Evolutionary conservation across 1,140 invertebrate genomes (phyloP).

Genomic region (Metopolophium dirhodum): DNA sequence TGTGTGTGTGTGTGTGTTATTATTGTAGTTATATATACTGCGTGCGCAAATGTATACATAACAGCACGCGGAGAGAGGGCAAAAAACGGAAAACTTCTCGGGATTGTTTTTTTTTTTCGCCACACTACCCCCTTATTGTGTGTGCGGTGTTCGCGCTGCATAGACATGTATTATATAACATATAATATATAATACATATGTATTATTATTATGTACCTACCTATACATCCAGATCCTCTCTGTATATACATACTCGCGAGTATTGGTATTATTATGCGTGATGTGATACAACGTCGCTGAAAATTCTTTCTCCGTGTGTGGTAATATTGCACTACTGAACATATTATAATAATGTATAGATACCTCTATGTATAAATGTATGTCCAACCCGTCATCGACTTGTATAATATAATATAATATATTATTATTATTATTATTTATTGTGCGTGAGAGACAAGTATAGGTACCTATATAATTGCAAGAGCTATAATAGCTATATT

Average conservation of each 20-base stretch:
- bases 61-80: background rate
- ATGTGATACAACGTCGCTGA: background rate
- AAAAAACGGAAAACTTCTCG: background rate
- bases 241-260: background rate
- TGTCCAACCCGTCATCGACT: background rate
- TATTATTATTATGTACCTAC: too few species aligned
- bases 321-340: background rate
- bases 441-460: background rate
- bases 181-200: background rate
- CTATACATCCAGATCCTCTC: background rate
- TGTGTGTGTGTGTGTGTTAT: background rate
- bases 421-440: background rate
- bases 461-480: background rate
- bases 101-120: slow-evolving; percentile 33
- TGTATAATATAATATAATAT: background rate
- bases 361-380: background rate
- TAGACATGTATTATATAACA: background rate
- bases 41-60: background rate
- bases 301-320: slow-evolving; percentile 9
- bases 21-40: background rate
- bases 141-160: background rate
- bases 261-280: background rate
- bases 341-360: background rate
- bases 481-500: background rate
- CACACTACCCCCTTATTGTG: background rate